A percentile compares a stretch with the other conserved stretches of the same genome.
Evolutionary conservation across 2,797 vertebrate species (phyloP).

Genomic region (Ceyx erithaca): DNA sequence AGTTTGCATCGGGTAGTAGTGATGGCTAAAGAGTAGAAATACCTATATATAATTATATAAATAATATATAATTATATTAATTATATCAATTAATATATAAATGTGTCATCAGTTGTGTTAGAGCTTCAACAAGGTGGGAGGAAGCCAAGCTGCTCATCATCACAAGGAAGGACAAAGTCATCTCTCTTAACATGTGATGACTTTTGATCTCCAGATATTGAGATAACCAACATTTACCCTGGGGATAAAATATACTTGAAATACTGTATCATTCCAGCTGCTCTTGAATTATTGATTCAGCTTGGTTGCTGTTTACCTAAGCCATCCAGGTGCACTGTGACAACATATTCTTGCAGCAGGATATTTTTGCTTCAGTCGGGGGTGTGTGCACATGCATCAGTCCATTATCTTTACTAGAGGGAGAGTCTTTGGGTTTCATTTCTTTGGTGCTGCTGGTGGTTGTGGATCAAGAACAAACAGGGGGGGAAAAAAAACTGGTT

Average conservation of each 20-base stretch:
- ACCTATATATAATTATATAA: too few relatives aligned
- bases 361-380: background rate
- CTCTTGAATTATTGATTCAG: background rate
- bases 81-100: too few relatives aligned
- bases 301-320: background rate
- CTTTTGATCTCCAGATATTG: background rate
- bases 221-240: background rate
- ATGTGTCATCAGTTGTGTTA: background rate
- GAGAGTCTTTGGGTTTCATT: background rate
- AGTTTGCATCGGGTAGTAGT: background rate
- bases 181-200: background rate
- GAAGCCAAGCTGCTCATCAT: background rate
- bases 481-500: background rate
- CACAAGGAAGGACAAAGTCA: background rate
- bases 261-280: background rate
- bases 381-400: background rate
- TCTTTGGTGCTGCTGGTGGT: background rate
- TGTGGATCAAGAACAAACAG: conserved; percentile 29
- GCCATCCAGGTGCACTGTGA: background rate
- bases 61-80: too few relatives aligned
- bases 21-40: background rate
- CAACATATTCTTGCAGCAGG: background rate
- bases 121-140: background rate
- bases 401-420: background rate
- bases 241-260: background rate